phyloP scores from a whole-genome alignment of 2,113 vertebrate genomes.

The Paratilapia polleni region DNA sequence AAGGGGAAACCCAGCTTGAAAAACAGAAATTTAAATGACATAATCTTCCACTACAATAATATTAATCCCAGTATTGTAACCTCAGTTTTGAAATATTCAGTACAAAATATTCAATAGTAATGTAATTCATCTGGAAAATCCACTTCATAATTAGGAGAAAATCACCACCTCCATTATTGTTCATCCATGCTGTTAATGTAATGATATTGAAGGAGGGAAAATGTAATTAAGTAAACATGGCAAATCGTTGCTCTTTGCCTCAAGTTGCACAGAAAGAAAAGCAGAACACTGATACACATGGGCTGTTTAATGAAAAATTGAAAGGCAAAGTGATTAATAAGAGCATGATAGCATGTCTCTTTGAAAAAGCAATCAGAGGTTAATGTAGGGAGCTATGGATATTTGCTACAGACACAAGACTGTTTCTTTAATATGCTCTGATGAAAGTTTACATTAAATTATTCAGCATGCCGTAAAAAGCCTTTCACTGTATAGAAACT shows the following conservation, averaged over 20 bases:
- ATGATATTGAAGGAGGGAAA: constrained; percentile 43
- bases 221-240: constrained; percentile 62
- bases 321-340: constrained; percentile 23
- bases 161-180: constrained; percentile 53
- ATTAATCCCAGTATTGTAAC: constrained; percentile 29
- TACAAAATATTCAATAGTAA: constrained; percentile 25
- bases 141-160: constrained; percentile 59
- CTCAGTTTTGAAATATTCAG: constrained; percentile 11
- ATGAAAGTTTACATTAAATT: constrained; percentile 50
- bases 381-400: constrained; percentile 36
- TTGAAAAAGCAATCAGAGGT: constrained; percentile 44
- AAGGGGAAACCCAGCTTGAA: background rate
- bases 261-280: constrained; percentile 33
- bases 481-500: constrained; percentile 1
- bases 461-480: constrained; percentile 19
- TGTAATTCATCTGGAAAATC: constrained; percentile 55
- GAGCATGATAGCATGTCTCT: constrained; percentile 7
- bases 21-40: background rate
- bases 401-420: constrained; percentile 13
- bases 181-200: constrained; percentile 62
- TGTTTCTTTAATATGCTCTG: constrained; percentile 10
- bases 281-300: constrained; percentile 17
- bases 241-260: constrained; percentile 42
- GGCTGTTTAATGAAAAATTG: constrained; percentile 38
- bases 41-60: background rate